Evolutionary conservation across 64 coral and sea anemone species (phyloP).

Genomic region (Cladopsammia gracilis): DNA sequence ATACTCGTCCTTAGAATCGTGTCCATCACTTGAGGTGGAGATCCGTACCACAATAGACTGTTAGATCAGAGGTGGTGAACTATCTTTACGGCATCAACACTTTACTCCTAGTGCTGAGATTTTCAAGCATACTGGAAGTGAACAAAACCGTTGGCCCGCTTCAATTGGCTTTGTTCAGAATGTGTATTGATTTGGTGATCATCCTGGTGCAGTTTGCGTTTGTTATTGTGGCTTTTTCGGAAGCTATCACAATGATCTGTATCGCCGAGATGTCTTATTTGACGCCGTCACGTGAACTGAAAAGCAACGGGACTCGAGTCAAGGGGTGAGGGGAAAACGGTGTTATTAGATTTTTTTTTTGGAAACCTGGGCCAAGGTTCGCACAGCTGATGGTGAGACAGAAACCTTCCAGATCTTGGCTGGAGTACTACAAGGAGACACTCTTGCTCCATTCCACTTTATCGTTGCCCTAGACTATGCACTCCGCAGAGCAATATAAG

Average conservation of each 20-base stretch:
- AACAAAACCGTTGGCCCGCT: slow-evolving; percentile 47
- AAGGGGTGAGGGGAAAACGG: neutral
- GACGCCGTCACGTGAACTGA: neutral
- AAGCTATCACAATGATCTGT: slow-evolving; percentile 61
- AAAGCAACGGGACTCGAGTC: neutral
- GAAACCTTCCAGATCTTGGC: no score
- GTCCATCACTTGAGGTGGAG: neutral
- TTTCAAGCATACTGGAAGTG: slow-evolving; percentile 40
- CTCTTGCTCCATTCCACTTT: no score
- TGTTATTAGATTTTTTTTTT: no score
- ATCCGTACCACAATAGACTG: slow-evolving; percentile 10
- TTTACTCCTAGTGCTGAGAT: slow-evolving; percentile 11
- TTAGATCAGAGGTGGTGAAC: neutral
- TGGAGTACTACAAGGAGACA: no score
- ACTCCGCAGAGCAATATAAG: no score
- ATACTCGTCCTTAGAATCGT: slow-evolving; percentile 20
- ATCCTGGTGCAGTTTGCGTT: slow-evolving; percentile 52
- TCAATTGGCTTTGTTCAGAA: slow-evolving; percentile 59
- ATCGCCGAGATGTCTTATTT: slow-evolving; percentile 24
- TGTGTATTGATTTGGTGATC: slow-evolving; percentile 25
- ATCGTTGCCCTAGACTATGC: no score
- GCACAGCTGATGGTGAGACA: no score
- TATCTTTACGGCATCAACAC: slow-evolving; percentile 31
- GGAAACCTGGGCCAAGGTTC: no score
- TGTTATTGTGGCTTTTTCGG: slow-evolving; percentile 65